phyloP scores from a whole-genome alignment of 2,888 invertebrate genomes.

The Epistrophella euchroma region DNA sequence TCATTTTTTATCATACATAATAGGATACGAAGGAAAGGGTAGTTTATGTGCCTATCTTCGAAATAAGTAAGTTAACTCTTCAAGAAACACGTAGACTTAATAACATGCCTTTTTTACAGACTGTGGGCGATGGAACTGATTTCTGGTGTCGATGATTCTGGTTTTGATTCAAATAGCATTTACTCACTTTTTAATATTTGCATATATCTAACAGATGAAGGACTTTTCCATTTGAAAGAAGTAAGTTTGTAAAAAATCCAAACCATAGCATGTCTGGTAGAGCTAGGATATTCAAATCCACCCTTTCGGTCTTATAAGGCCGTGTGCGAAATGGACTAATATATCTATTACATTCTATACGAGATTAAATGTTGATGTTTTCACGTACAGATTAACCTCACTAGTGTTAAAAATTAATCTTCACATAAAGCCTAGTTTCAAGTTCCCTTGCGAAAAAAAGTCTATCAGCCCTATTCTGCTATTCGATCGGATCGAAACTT shows the following conservation, averaged over 20 bases:
- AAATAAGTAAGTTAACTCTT: constrained; percentile 85
- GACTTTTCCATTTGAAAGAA: constrained; percentile 88
- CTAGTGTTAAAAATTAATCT: too few species aligned
- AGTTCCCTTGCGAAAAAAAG: too few species aligned
- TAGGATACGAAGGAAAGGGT: constrained; percentile 94
- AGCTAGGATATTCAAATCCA: too few species aligned
- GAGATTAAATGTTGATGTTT: too few species aligned
- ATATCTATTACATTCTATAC: too few species aligned
- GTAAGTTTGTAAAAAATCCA: constrained; percentile 79
- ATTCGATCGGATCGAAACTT: too few species aligned
- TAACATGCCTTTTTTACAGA: constrained; percentile 82
- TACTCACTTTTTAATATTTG: constrained; percentile 90
- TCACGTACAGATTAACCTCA: too few species aligned
- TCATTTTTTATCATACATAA: constrained; percentile 90
- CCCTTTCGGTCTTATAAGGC: too few species aligned
- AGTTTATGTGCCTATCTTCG: constrained; percentile 91
- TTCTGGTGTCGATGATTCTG: constrained; percentile 90
- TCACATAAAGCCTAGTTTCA: too few species aligned
- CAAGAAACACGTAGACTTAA: not conserved
- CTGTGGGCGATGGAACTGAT: constrained; percentile 91
- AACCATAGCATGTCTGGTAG: too few species aligned
- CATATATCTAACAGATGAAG: constrained; percentile 91
- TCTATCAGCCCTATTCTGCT: too few species aligned
- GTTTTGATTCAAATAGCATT: constrained; percentile 91
- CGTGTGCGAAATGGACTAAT: too few species aligned